phyloP scores from a whole-genome alignment of 2,797 vertebrate species.

The Calcarius lapponicus region DNA sequence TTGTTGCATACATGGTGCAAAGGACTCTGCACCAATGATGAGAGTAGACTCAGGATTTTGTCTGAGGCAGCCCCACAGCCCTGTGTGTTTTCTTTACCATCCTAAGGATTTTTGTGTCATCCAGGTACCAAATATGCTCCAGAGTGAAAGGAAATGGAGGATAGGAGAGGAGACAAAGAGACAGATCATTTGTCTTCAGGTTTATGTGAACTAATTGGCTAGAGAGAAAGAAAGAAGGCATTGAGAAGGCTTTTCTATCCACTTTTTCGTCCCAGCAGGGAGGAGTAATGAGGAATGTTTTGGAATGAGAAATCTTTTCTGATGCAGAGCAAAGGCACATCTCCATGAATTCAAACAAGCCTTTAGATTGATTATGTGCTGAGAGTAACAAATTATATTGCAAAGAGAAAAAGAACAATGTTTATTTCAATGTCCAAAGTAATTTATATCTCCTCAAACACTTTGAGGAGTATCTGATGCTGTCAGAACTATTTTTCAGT shows the following conservation, averaged over 20 bases:
- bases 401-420: background rate
- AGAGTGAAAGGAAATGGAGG: background rate
- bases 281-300: background rate
- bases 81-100: background rate
- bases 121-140: background rate
- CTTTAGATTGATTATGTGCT: background rate
- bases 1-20: fast-evolving
- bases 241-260: background rate
- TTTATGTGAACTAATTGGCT: background rate
- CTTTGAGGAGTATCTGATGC: background rate
- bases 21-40: background rate
- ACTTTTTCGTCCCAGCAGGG: background rate
- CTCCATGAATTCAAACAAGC: background rate
- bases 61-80: background rate
- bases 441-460: background rate
- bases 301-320: background rate
- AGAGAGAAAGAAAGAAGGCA: background rate
- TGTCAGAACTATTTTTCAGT: background rate
- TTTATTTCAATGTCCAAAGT: background rate
- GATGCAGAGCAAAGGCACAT: background rate
- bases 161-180: background rate
- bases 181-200: background rate
- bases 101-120: background rate
- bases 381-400: background rate
- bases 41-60: background rate